Conservation (phyloP, 2,797 vertebrate species). For the Melanotaenia parkinsoni region DNA sequence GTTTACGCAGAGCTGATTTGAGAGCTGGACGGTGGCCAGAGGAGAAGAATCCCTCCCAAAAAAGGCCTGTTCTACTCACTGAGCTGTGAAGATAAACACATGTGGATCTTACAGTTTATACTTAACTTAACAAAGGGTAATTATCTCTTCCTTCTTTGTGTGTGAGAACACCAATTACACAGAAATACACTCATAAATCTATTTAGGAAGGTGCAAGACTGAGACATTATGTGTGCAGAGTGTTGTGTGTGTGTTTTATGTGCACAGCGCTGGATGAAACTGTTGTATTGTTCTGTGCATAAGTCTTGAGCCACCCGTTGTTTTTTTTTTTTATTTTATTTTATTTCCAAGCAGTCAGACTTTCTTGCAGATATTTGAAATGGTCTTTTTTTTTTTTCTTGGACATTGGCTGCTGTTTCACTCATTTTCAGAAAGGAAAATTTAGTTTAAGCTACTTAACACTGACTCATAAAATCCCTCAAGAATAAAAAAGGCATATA, state of each 20-base stretch:
- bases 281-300: neutral
- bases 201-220: conserved; percentile 40
- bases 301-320: neutral
- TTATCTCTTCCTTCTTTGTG: conserved; percentile 64
- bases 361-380: neutral
- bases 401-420: neutral
- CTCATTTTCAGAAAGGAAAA: neutral
- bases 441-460: neutral
- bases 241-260: neutral
- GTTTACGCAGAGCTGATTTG: conserved; percentile 51
- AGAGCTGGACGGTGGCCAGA: conserved; percentile 50
- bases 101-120: conserved; percentile 60
- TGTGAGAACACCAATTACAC: conserved; percentile 59
- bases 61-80: conserved; percentile 39
- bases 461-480: neutral
- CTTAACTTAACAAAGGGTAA: conserved; percentile 69
- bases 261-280: neutral
- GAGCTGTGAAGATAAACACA: conserved; percentile 57
- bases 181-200: conserved; percentile 55
- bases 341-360: neutral
- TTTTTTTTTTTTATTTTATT: neutral
- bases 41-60: conserved; percentile 16
- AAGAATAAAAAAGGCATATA: neutral
- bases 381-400: neutral
- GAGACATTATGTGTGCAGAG: conserved; percentile 7